phyloP scores from a whole-genome alignment of 2,797 vertebrate genomes.

The Cirrhinus molitorella region DNA sequence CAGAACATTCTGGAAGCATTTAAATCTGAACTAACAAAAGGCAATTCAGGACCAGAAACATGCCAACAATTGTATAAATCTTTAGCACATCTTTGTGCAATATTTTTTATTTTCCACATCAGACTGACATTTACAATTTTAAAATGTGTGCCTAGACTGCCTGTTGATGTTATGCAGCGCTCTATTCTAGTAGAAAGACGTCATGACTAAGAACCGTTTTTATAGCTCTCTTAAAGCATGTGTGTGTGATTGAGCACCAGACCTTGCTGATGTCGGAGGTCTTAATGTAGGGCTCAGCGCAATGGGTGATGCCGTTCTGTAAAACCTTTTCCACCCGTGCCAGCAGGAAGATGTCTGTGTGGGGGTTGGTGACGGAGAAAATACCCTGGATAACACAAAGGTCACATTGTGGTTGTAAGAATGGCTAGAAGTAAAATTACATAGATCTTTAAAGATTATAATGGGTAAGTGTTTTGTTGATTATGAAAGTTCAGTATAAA shows the following conservation, averaged over 20 bases:
- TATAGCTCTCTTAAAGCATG: background rate
- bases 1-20: slow-evolving; percentile 1
- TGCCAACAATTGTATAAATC: background rate
- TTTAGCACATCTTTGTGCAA: background rate
- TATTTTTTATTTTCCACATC: background rate
- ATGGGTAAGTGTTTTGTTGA: background rate
- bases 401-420: background rate
- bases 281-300: slow-evolving; percentile 93
- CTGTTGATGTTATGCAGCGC: background rate
- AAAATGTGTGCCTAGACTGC: background rate
- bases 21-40: background rate
- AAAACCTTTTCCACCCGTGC: slow-evolving; percentile 94
- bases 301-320: slow-evolving; percentile 96
- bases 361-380: slow-evolving; percentile 94
- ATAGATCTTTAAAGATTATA: background rate
- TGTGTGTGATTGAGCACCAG: slow-evolving; percentile 2
- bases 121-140: background rate
- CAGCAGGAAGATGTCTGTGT: slow-evolving; percentile 92
- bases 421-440: too few relatives aligned
- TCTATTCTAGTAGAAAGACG: background rate
- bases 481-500: background rate
- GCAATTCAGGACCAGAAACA: background rate
- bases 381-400: slow-evolving; percentile 81
- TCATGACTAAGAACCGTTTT: background rate
- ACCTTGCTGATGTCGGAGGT: slow-evolving; percentile 93